phyloP scores from a whole-genome alignment of 2,113 vertebrate species.

The Octodon degus region DNA sequence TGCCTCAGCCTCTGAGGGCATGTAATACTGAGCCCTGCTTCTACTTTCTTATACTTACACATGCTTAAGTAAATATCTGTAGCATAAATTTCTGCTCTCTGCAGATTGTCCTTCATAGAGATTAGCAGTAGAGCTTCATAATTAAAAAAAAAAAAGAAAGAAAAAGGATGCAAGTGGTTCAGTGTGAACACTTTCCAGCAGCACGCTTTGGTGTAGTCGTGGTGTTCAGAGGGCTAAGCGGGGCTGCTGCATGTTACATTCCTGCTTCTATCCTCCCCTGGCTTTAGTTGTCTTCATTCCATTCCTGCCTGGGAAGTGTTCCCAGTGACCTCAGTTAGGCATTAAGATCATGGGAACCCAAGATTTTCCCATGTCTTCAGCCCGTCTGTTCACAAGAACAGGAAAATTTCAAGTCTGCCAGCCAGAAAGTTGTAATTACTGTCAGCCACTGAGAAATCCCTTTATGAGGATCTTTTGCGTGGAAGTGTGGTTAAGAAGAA shows the following conservation, averaged over 20 bases:
- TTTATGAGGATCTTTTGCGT: background rate
- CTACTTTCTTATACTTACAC: background rate
- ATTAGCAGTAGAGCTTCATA: background rate
- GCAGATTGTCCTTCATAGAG: slow-evolving; percentile 29
- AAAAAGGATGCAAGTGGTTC: slow-evolving; percentile 10
- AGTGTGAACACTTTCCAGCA: slow-evolving; percentile 35
- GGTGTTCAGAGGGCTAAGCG: slow-evolving; percentile 43
- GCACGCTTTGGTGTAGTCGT: background rate
- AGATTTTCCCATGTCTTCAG: slow-evolving; percentile 80
- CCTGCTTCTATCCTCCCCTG: slow-evolving; percentile 54
- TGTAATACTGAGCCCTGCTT: background rate
- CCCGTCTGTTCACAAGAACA: slow-evolving; percentile 59
- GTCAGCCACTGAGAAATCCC: slow-evolving; percentile 48
- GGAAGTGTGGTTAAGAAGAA: slow-evolving; percentile 18
- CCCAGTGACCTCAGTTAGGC: slow-evolving; percentile 76
- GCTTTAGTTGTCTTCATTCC: slow-evolving; percentile 63
- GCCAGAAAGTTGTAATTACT: slow-evolving; percentile 55
- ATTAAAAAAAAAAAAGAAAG: background rate
- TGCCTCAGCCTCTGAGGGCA: background rate
- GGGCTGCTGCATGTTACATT: slow-evolving; percentile 51
- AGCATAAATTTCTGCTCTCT: slow-evolving; percentile 50
- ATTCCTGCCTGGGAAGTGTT: slow-evolving; percentile 75
- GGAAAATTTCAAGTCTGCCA: slow-evolving; percentile 48
- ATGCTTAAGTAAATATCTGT: background rate
- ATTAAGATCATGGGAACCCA: slow-evolving; percentile 79